Base-by-base conservation (phyloP, 2,888 invertebrate genomes). In the Galerucella nymphaeae region DNA sequence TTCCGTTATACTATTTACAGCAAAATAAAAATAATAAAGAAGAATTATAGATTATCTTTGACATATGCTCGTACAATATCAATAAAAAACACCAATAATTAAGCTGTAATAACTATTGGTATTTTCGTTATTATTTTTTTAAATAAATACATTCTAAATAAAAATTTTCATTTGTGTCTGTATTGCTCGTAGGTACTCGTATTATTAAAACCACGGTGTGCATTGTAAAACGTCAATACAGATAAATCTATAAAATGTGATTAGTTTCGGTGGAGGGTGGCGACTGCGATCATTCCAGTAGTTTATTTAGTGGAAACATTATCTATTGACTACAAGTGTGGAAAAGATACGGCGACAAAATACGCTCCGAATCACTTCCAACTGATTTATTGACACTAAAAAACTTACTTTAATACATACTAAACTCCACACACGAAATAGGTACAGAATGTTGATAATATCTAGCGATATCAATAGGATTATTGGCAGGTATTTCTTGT, bases 271-370 rank as follows among this genome's bases (percentile, higher is more conserved):
- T 53, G 42, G 72, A 69, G 72, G 72, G 72, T 72, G 65, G 68
- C 53, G 50, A 62, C 18, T 55, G 50, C 70, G 67, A 76, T 76
- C 67, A 66, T 68, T 72, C 63, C 55, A 57, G 72, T 68, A 77
- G 71, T 77, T 77, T 77, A 77, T 77, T 77, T 77, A 76, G 71
- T 74, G 77, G 76, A 75, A 77, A 76, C 70, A 71, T 75, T 75
- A 23, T 23, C 23, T 23, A 77, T 77, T 75, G 75, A 74, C 71
- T 72, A 70, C 77, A 73, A 74, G 77, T 75, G 77, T 68, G 74
- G 74, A 74, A 74, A 68, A 68, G 71, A 72, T 72, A 72, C 63
- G 70, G 57, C 69, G 50, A 10, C 18, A 38, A 62, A 58, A 66
- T 45, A 66, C 66, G 58, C 66, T 67, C 41, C 20, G 30, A 14